These are phyloP conservation scores for Pogoniulus pusillus DNA, from an alignment of 2,797 vertebrate species.

Conservation along the genomic window DNA sequence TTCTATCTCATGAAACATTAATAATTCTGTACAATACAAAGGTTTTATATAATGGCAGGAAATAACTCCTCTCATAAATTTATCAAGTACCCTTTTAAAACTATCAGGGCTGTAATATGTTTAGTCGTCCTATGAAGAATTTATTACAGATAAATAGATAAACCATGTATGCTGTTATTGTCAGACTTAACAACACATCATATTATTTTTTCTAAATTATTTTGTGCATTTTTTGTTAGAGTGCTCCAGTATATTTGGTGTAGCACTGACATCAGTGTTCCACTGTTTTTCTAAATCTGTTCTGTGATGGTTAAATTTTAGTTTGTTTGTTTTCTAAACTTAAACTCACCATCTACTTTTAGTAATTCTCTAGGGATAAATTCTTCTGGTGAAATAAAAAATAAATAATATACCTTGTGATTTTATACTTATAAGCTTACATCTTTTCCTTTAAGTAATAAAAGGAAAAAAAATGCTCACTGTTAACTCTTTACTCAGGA, in stretches of 20 bases:
- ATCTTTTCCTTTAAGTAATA: neutral
- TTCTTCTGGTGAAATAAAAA: neutral
- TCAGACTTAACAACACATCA: neutral
- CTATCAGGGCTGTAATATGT: neutral
- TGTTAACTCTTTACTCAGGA: slow-evolving; percentile 81
- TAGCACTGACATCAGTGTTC: neutral
- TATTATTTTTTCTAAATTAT: neutral
- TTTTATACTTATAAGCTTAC: neutral
- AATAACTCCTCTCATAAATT: neutral
- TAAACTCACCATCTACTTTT: neutral
- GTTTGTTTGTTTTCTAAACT: neutral
- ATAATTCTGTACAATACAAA: neutral
- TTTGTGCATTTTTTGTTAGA: neutral
- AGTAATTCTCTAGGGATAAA: neutral
- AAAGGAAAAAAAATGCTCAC: slow-evolving; percentile 73
- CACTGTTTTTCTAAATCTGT: neutral
- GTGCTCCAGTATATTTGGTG: neutral
- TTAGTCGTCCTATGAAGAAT: neutral
- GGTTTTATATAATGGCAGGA: neutral
- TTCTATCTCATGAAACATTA: neutral
- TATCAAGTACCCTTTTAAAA: neutral
- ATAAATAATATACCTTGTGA: neutral
- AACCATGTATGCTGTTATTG: neutral
- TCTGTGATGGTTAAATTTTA: neutral
- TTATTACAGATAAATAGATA: neutral